These are phyloP conservation scores for Anableps anableps DNA, from an alignment of 2,797 vertebrate genomes.

Conservation along the genomic window DNA sequence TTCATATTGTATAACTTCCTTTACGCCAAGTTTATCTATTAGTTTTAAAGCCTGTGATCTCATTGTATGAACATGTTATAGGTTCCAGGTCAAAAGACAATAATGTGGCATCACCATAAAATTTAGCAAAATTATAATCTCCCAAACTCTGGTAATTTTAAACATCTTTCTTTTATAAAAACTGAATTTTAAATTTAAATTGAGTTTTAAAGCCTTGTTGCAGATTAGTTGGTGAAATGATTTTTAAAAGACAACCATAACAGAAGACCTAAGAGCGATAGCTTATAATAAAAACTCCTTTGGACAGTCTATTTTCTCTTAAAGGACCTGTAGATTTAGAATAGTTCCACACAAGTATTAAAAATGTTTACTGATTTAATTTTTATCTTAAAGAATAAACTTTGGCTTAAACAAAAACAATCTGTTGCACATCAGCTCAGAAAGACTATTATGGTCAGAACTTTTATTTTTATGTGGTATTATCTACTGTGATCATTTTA, in stretches of 20 bases:
- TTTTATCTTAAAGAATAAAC: not conserved
- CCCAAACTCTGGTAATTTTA: too few relatives aligned
- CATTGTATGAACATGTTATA: not conserved
- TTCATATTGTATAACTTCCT: not conserved
- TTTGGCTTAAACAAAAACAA: not conserved
- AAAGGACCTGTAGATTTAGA: not conserved
- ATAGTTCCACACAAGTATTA: not conserved
- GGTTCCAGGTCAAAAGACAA: not conserved
- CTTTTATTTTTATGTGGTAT: not conserved
- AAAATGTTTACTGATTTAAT: not conserved
- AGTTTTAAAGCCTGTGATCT: not conserved
- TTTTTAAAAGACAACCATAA: too few relatives aligned
- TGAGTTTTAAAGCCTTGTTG: too few relatives aligned
- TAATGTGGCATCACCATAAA: not conserved
- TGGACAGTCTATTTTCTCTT: not conserved
- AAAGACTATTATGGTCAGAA: not conserved
- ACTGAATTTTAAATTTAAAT: too few relatives aligned
- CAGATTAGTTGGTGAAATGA: too few relatives aligned
- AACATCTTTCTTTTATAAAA: too few relatives aligned
- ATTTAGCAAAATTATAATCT: not conserved
- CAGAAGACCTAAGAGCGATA: too few relatives aligned
- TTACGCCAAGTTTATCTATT: not conserved
- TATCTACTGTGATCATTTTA: not conserved
- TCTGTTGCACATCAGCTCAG: not conserved
- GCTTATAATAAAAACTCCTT: too few relatives aligned